Base-by-base conservation (phyloP, 2,888 invertebrate species). In the Megaustenia siamemsis region DNA sequence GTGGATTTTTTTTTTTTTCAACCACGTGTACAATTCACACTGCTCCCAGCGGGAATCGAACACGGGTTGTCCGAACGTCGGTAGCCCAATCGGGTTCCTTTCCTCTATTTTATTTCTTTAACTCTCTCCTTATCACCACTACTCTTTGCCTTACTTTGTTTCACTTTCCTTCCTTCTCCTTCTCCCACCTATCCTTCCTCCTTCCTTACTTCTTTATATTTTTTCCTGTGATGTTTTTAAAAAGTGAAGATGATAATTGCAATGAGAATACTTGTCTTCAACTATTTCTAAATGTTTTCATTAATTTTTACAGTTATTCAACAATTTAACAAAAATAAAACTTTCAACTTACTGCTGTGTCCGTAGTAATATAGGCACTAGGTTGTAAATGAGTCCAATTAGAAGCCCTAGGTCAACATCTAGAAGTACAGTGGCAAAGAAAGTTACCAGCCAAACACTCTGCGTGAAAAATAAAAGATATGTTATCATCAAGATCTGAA, bases 391-490 rank as follows among this genome's bases (percentile, higher is more conserved):
- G 45, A 89, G 86, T 24, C 90, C 90, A 12, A 90, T 88, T 71
- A 89, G 87, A 68, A 98, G 94, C 0, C 98, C 98, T 90, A 96
- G 95, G 91, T 97, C 97, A 86, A 98, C 97, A 93, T 97, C 97
- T 71, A 97, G 93, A 24, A 97, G 90, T 24, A 97, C 94, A 0
- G 97, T 97, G 0, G 96, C 95, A 4, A 96, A 89, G 93, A 97
- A 98, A 0, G 97, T 97, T 6, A 96, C 95, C 1, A 97, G 92
- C 97, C 97, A 98, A 53, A 92, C 91, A 75, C 88, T 86, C 92
- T 92, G 86, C 8, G 18, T n/a, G 18, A 2, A 88, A 86, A 28
- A 78, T 32, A 69, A 5, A 10, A 43, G 49, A 76, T 28, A 69
- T 28, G 6, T 53, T n/a, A n/a, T n/a, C n/a, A n/a, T n/a, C n/a